phyloP scores from a whole-genome alignment of 2,888 invertebrate species.

The Tromatobia lineatoria region DNA sequence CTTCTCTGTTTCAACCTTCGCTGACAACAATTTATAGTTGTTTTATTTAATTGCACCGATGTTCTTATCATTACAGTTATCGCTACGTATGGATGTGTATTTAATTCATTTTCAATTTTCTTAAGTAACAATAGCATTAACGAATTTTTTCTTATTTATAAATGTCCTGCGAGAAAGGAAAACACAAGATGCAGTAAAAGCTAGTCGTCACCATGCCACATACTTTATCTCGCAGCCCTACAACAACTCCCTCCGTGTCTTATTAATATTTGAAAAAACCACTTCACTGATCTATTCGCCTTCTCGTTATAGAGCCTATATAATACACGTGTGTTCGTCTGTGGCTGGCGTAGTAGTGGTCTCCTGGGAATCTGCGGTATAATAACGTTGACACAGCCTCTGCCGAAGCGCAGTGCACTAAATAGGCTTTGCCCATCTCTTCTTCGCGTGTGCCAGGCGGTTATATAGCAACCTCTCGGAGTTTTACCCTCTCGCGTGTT shows the following conservation, averaged over 20 bases:
- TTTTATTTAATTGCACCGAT: background rate
- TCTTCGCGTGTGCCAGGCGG: conserved; percentile 51
- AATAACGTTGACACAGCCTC: conserved; percentile 83
- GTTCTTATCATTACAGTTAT: background rate
- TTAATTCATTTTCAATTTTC: no score
- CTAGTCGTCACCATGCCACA: background rate
- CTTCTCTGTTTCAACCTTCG: background rate
- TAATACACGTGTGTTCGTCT: conserved; percentile 47
- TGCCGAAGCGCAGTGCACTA: conserved; percentile 74
- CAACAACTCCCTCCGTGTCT: conserved; percentile 49
- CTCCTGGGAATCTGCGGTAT: conserved; percentile 81
- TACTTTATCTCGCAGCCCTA: background rate
- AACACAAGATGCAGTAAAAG: background rate
- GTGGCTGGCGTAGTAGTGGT: conserved; percentile 66
- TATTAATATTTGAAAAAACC: conserved; percentile 81
- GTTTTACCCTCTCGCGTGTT: conserved; percentile 46
- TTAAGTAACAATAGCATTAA: no score
- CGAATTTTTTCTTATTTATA: no score
- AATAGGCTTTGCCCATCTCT: conserved; percentile 75
- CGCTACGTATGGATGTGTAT: no score
- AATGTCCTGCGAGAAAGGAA: no score
- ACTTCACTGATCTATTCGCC: conserved; percentile 79
- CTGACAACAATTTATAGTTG: background rate
- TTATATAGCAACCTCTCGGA: conserved; percentile 21
- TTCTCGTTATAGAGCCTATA: conserved; percentile 34